These are phyloP conservation scores for Trichogramma dendrolimi DNA, from an alignment of 2,888 invertebrate species.

Conservation along the genomic window DNA sequence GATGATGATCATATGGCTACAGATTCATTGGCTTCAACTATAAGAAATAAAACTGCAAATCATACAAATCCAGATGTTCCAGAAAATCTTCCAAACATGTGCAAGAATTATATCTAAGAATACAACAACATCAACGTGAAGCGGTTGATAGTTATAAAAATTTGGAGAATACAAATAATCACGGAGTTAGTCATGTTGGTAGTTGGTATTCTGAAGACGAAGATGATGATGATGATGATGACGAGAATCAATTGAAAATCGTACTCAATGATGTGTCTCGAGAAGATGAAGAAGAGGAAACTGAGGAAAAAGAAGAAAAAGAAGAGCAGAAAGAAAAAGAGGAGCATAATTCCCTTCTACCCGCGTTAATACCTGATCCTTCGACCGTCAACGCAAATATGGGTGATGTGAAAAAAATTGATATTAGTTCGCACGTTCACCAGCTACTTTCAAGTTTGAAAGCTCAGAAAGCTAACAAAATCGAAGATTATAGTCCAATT, in stretches of 20 bases:
- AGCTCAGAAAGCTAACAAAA: conserved; percentile 33
- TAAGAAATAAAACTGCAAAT: conserved; percentile 13
- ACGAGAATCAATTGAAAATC: conserved; percentile 53
- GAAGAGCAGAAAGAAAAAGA: conserved; percentile 29
- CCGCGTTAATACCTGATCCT: conserved; percentile 53
- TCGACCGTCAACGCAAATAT: conserved; percentile 59
- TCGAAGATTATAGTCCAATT: background rate
- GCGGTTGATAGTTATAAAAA: conserved; percentile 51
- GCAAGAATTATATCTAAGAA: conserved; percentile 63
- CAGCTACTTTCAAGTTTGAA: conserved; percentile 63
- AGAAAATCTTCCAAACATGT: conserved; percentile 62
- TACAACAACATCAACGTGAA: conserved; percentile 62
- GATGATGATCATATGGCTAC: conserved; percentile 48
- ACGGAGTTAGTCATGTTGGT: conserved; percentile 45
- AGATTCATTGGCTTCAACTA: background rate
- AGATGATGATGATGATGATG: conserved; percentile 48
- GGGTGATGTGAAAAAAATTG: conserved; percentile 69
- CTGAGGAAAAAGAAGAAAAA: conserved; percentile 37
- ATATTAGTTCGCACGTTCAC: conserved; percentile 70
- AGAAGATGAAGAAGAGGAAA: conserved; percentile 52
- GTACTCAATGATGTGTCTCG: conserved; percentile 73
- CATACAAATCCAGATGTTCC: conserved; percentile 47
- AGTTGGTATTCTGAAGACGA: conserved; percentile 83
- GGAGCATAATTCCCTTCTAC: conserved; percentile 28
- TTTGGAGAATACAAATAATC: conserved; percentile 44